phyloP scores from a whole-genome alignment of 2,113 vertebrate genomes.

The Brachypodius melanocephalos region DNA sequence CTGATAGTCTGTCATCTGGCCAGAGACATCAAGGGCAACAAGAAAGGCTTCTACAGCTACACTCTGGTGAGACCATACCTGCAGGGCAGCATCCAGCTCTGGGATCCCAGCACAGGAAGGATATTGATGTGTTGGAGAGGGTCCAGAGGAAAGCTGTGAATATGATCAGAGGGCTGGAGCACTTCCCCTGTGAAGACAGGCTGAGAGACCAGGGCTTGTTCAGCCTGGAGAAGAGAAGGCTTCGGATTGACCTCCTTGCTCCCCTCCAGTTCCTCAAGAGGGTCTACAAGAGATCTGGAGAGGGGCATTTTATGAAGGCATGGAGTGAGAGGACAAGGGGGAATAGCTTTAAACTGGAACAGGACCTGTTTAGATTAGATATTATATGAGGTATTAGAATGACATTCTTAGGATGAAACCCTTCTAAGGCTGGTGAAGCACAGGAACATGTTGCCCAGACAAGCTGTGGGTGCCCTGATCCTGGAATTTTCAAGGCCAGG shows the following conservation, averaged over 20 bases:
- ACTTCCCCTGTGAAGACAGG: neutral
- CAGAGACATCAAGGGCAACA: neutral
- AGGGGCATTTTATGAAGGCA: neutral
- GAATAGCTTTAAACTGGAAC: neutral
- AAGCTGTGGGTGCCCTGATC: neutral
- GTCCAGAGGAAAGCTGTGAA: neutral
- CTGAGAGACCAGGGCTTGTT: neutral
- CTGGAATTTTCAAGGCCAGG: neutral
- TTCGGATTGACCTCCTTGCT: fast-evolving
- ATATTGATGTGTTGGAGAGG: neutral
- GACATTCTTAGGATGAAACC: neutral
- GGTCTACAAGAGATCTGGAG: neutral
- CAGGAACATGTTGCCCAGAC: neutral
- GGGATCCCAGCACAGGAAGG: neutral
- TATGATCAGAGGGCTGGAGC: neutral
- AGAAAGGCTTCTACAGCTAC: neutral
- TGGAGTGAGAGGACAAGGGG: neutral
- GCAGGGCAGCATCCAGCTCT: neutral
- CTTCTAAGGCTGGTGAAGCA: neutral
- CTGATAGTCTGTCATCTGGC: neutral
- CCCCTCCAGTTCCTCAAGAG: neutral
- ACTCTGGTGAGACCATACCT: neutral
- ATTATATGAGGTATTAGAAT: neutral
- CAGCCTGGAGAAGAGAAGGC: neutral
- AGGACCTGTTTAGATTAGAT: neutral